A percentile compares a stretch with the other conserved stretches of the same genome.
These are phyloP conservation scores for Conops quadrifasciatus DNA, from an alignment of 2,888 invertebrate species.

Conservation along the genomic window DNA sequence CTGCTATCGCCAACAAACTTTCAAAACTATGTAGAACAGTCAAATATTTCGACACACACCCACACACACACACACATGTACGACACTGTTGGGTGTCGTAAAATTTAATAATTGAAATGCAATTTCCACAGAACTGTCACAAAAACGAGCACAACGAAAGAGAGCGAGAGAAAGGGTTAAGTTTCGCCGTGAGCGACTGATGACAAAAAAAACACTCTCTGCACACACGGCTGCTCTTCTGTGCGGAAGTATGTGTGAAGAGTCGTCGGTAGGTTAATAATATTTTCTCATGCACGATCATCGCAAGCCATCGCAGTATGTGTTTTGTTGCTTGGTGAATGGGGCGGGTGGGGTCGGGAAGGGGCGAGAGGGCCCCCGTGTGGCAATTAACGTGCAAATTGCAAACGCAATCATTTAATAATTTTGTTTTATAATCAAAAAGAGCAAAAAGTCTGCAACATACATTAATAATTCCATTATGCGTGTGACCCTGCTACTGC, in stretches of 20 bases:
- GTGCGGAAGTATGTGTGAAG: conserved; percentile 24
- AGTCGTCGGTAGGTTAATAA: too few species aligned
- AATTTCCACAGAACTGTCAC: conserved; percentile 55
- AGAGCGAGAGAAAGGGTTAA: conserved; percentile 4
- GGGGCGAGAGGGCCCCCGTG: too few species aligned
- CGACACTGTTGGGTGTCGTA: conserved; percentile 49
- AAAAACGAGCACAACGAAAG: conserved; percentile 18
- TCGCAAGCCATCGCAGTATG: too few species aligned
- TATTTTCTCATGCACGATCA: background rate
- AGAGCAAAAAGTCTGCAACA: too few species aligned
- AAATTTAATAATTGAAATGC: conserved; percentile 63
- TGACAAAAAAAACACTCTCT: background rate
- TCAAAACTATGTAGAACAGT: background rate
- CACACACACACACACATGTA: conserved; percentile 8
- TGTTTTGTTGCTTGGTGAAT: too few species aligned
- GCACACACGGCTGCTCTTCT: background rate
- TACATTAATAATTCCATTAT: too few species aligned
- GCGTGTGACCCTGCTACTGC: too few species aligned
- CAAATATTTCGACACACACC: conserved; percentile 11
- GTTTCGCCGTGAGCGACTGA: conserved; percentile 15
- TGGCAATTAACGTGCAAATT: too few species aligned
- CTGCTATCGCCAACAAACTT: background rate
- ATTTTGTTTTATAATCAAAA: too few species aligned
- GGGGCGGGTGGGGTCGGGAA: too few species aligned
- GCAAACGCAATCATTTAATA: too few species aligned